These are phyloP conservation scores for Cnemophilus loriae DNA, from an alignment of 2,113 vertebrate genomes.

Conservation along the genomic window DNA sequence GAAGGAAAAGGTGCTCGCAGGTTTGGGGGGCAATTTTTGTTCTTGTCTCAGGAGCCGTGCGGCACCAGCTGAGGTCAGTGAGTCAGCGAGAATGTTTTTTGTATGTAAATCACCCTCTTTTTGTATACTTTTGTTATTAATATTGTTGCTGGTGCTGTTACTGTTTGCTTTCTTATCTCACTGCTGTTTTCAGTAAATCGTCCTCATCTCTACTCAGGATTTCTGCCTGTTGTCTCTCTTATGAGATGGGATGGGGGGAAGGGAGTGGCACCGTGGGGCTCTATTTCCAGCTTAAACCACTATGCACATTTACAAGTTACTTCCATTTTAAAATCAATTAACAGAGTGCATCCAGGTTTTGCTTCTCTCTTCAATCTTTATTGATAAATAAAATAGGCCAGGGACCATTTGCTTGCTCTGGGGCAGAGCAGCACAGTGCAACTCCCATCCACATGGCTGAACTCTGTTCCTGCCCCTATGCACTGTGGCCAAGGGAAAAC, in stretches of 20 bases:
- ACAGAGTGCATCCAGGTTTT: neutral
- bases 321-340: neutral
- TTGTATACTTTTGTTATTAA: neutral
- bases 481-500: neutral
- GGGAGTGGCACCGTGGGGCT: accelerated
- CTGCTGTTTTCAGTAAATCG: neutral
- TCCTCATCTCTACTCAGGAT: neutral
- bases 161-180: neutral
- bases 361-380: neutral
- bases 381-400: neutral
- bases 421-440: neutral
- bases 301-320: neutral
- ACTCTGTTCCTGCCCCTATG: neutral
- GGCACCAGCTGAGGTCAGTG: neutral
- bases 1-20: neutral
- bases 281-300: neutral
- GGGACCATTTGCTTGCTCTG: neutral
- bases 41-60: too few relatives aligned
- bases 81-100: neutral
- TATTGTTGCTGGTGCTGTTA: neutral
- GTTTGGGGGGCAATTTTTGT: neutral
- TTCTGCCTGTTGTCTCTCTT: neutral
- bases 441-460: neutral
- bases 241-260: neutral
- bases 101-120: neutral